These are phyloP conservation scores for Sterna hirundo DNA, from an alignment of 2,113 vertebrate genomes.

Conservation along the genomic window DNA sequence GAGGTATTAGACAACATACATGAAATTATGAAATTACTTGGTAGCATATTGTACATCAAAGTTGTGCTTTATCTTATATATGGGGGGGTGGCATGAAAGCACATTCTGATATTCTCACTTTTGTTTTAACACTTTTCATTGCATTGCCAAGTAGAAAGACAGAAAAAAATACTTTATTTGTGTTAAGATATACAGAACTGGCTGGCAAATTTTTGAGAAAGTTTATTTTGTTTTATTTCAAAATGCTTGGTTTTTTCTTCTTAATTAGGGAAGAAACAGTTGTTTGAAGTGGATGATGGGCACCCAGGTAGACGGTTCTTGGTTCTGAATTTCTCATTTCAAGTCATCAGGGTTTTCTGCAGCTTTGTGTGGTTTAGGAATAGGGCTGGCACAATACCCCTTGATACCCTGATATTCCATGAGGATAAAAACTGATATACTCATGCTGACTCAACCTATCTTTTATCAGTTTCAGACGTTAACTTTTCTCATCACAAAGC, in stretches of 20 bases:
- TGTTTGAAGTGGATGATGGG: neutral
- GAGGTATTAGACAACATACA: neutral
- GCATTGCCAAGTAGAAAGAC: neutral
- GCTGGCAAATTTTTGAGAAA: neutral
- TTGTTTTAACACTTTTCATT: neutral
- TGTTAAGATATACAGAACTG: neutral
- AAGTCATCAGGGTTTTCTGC: neutral
- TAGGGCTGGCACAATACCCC: neutral
- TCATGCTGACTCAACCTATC: neutral
- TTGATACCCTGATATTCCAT: neutral
- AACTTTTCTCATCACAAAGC: neutral
- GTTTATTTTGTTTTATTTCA: neutral
- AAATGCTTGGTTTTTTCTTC: neutral
- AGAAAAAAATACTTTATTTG: neutral
- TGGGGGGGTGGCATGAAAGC: neutral
- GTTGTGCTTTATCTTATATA: neutral
- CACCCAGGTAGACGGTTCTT: neutral
- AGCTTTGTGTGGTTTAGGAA: neutral
- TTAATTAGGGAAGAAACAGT: neutral
- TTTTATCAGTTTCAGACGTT: neutral
- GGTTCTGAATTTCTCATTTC: neutral
- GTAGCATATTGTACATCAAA: neutral
- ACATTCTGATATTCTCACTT: neutral
- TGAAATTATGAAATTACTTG: neutral
- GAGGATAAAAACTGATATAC: neutral